Evolutionary conservation across 2,888 invertebrate species (phyloP).

Genomic region (Limnephilus rhombicus): DNA sequence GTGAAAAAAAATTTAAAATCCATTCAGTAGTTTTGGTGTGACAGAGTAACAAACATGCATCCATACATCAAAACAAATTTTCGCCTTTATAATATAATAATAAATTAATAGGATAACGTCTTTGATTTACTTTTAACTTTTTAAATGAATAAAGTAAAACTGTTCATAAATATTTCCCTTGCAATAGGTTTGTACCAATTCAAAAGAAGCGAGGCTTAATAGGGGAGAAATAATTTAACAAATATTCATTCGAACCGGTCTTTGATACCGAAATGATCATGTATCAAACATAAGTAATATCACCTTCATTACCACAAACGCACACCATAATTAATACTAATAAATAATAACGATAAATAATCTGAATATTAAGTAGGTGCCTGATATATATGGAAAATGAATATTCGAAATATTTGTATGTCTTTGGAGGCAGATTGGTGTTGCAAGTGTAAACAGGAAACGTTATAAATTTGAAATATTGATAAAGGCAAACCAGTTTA

Average conservation of each 20-base stretch:
- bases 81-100: too few relatives aligned
- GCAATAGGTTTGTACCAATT: not conserved
- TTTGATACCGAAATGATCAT: not conserved
- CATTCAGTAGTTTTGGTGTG: too few relatives aligned
- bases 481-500: not conserved
- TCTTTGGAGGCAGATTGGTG: not conserved
- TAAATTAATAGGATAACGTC: too few relatives aligned
- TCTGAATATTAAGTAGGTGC: constrained; percentile 1
- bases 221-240: not conserved
- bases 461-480: not conserved
- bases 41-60: too few relatives aligned
- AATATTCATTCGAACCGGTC: not conserved
- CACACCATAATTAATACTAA: not conserved
- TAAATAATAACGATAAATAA: not conserved
- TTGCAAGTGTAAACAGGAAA: not conserved
- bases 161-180: too few relatives aligned
- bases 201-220: not conserved
- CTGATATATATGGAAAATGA: not conserved
- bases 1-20: too few relatives aligned
- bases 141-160: too few relatives aligned
- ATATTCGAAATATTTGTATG: not conserved
- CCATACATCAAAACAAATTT: too few relatives aligned
- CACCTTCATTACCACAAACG: not conserved
- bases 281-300: not conserved
- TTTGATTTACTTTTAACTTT: too few relatives aligned